Percentiles rank a stretch among this genome's conserved stretches.
Conservation (phyloP, 2,888 invertebrate species). For the Pinctada fucata region DNA sequence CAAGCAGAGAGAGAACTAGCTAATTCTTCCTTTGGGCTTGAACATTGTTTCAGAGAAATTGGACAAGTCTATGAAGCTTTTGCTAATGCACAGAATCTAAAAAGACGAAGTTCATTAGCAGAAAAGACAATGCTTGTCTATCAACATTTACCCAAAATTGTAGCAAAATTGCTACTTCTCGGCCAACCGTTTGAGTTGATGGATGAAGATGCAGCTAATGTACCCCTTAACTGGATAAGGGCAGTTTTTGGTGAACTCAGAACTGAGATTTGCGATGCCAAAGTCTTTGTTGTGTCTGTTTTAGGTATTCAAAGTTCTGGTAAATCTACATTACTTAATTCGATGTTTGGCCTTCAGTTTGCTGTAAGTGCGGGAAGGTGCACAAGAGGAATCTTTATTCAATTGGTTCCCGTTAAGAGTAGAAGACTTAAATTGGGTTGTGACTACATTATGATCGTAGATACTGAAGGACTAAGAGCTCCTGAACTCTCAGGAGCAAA, state of each 20-base stretch:
- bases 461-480: slow-evolving; percentile 42
- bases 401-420: slow-evolving; percentile 21
- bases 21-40: slow-evolving; percentile 10
- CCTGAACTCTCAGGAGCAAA: slow-evolving; percentile 22
- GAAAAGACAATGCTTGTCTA: not conserved
- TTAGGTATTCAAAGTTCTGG: slow-evolving; percentile 45
- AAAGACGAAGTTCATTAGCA: not conserved
- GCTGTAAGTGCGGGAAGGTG: slow-evolving; percentile 43
- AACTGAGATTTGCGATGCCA: slow-evolving; percentile 28
- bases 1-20: not conserved
- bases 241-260: slow-evolving; percentile 17
- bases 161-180: slow-evolving; percentile 24
- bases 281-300: slow-evolving; percentile 26
- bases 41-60: slow-evolving; percentile 25
- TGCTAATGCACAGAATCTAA: not conserved
- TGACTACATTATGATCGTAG: slow-evolving; percentile 39
- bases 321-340: slow-evolving; percentile 39
- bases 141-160: not conserved
- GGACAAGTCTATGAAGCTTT: slow-evolving; percentile 30
- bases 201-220: slow-evolving; percentile 37
- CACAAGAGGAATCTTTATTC: slow-evolving; percentile 39
- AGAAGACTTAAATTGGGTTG: not conserved
- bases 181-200: slow-evolving; percentile 44
- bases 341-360: slow-evolving; percentile 37
- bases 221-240: slow-evolving; percentile 36